Base-by-base conservation (phyloP, 1,140 invertebrate species). In the Vollenhovia emeryi region DNA sequence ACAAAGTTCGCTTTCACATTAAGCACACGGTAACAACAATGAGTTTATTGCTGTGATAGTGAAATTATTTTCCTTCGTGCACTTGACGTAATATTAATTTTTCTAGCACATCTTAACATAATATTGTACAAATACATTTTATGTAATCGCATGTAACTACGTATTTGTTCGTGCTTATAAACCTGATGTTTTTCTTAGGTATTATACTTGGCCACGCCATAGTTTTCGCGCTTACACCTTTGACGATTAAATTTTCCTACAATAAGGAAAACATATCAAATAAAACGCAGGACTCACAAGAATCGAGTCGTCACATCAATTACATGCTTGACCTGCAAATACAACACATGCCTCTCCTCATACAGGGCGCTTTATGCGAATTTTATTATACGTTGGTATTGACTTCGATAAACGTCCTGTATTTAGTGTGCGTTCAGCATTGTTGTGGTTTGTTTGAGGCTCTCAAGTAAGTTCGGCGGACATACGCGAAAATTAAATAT, bases 241-340 rank as follows among this genome's bases (percentile, higher is more conserved):
- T 74, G 2, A 3, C 57, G 21, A 30, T 7, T 0, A 74, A 5
- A 27, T 57, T 74, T 40, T 18, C 36, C 5, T 57, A 27, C 21
- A 9, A 60, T 18, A 11, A 15, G 1, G 7, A 18, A 15, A 21
- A 24, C 11, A 0, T 15, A 4, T 57, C 21, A 24, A 74, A 74
- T 18, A 24, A 69, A 3, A 36, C 71, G 15, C 50, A 55, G 21
- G 33, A 69, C 1, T 0, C 33, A 24, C n/a, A 57, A 57, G 24
- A 62, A n/a, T 62, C 30, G 15, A 21, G 3, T 4, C 50, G 18
- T 40, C 69, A 21, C 7, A 21, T 57, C n/a, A 74, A 40, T 52
- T 74, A 74, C 4, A 3, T 74, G 33, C n/a, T 74, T 27, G 71
- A 57, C 6, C 18, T 74, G 18, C 50, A 74, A 36, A 74, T 55